phyloP scores from a whole-genome alignment of 1,140 invertebrate species.

The Orchesella cincta region DNA sequence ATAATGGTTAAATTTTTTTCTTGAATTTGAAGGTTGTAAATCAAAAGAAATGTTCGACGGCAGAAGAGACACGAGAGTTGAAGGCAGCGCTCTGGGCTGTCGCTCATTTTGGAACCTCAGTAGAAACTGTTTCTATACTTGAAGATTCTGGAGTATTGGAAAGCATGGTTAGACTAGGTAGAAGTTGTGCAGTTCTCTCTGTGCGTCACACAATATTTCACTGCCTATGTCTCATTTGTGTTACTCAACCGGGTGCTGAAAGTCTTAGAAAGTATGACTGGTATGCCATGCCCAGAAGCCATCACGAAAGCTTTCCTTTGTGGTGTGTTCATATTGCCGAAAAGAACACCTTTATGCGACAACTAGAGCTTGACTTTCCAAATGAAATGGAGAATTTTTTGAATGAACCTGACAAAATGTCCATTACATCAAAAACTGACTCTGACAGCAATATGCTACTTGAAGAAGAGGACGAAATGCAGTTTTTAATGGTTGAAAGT shows the following conservation, averaged over 20 bases:
- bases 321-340: conserved; percentile 35
- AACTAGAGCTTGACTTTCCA: conserved; percentile 1
- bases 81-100: conserved; percentile 89
- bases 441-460: conserved; percentile 36
- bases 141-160: conserved; percentile 64
- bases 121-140: conserved; percentile 71
- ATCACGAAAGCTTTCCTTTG: conserved; percentile 47
- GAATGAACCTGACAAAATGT: conserved; percentile 34
- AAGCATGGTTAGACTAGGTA: conserved; percentile 69
- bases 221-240: conserved; percentile 77
- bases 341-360: not conserved
- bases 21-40: conserved; percentile 39
- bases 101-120: conserved; percentile 77
- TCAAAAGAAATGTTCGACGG: conserved; percentile 61
- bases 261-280: conserved; percentile 65
- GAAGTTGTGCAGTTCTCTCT: conserved; percentile 77
- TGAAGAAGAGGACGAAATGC: conserved; percentile 41
- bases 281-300: conserved; percentile 48
- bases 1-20: not conserved
- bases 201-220: conserved; percentile 87
- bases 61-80: conserved; percentile 69
- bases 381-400: not conserved
- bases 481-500: conserved; percentile 19
- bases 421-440: conserved; percentile 40
- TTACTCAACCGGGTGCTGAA: conserved; percentile 78